Evolutionary conservation across 2,797 vertebrate species (phyloP).

Genomic region (Myotis planiceps): DNA sequence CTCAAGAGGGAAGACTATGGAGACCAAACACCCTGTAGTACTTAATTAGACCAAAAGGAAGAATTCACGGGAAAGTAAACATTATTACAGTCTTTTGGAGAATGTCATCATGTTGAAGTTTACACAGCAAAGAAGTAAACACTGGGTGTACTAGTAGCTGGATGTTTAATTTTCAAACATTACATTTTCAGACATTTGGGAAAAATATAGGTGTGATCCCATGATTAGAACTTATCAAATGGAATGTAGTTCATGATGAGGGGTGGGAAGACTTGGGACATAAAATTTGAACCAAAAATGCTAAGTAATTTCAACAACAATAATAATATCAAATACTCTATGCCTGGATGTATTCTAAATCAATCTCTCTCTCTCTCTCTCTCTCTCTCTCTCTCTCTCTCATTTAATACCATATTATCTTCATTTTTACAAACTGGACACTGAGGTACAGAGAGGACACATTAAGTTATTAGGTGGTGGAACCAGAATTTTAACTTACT

Average conservation of each 20-base stretch:
- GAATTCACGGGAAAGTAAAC: background rate
- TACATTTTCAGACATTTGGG: background rate
- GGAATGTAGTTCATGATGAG: background rate
- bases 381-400: background rate
- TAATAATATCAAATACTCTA: background rate
- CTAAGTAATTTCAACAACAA: background rate
- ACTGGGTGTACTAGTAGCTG: background rate
- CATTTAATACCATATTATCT: background rate
- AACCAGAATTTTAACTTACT: background rate
- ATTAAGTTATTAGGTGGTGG: background rate
- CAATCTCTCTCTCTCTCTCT: too few relatives aligned
- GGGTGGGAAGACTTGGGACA: background rate
- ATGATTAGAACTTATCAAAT: background rate
- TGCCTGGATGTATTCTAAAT: background rate
- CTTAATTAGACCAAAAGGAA: background rate
- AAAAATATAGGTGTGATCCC: background rate
- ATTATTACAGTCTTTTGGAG: background rate
- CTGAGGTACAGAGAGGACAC: background rate
- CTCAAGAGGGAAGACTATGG: background rate
- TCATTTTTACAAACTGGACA: background rate
- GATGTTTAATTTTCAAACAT: constrained; percentile 5
- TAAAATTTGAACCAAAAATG: background rate
- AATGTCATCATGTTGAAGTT: background rate
- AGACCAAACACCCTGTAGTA: background rate
- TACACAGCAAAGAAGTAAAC: background rate